Percentiles rank a stretch among this genome's conserved stretches.
These are phyloP conservation scores for Mormyrus iriodes DNA, from an alignment of 2,113 vertebrate genomes.

Conservation along the genomic window DNA sequence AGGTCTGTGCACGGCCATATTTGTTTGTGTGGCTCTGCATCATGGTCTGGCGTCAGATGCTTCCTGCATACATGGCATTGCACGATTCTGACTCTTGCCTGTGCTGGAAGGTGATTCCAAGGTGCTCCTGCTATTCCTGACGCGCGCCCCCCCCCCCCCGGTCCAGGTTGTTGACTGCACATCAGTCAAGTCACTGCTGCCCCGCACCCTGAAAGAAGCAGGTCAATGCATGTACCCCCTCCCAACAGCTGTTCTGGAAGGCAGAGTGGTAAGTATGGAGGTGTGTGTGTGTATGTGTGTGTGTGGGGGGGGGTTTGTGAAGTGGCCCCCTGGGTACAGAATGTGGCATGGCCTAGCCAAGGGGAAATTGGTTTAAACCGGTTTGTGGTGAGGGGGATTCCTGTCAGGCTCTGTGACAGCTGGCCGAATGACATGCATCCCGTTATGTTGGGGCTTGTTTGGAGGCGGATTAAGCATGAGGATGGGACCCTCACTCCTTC, in stretches of 20 bases:
- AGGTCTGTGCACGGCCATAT: neutral
- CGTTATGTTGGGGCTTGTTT: neutral
- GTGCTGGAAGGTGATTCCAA: neutral
- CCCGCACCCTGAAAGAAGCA: neutral
- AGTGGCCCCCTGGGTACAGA: neutral
- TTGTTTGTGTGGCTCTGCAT: neutral
- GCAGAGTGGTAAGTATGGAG: neutral
- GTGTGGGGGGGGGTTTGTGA: neutral
- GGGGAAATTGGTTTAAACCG: neutral
- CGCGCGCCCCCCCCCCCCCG: neutral
- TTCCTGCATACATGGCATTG: neutral
- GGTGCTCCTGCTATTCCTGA: neutral
- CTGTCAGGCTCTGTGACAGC: neutral
- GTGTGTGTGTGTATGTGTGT: no score
- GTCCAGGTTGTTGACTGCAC: neutral
- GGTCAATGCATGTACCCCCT: neutral
- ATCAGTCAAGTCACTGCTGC: neutral
- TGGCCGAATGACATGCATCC: neutral
- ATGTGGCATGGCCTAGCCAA: neutral
- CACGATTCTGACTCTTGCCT: neutral
- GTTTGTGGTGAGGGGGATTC: slow-evolving; percentile 11
- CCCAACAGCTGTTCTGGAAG: neutral
- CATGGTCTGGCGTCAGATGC: neutral
- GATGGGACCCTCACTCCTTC: neutral
- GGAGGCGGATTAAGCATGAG: neutral